Conservation (phyloP, 2,888 invertebrate species). For the Esperia sulphurella region DNA sequence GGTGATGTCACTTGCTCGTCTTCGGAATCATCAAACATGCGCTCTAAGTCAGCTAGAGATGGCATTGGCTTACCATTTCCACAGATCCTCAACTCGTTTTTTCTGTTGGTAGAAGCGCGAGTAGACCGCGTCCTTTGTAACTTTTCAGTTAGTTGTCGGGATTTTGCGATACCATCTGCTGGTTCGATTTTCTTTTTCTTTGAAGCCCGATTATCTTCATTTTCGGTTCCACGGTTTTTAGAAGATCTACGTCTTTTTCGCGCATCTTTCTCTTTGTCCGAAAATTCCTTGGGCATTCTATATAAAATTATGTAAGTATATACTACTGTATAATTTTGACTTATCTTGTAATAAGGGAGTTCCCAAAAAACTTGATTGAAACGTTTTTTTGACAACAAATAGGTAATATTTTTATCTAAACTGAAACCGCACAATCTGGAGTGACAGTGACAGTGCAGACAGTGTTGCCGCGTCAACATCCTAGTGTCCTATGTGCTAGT, state of each 20-base stretch:
- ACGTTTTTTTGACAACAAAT: no score
- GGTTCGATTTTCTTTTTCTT: slow-evolving; percentile 4
- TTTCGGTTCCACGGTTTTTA: neutral
- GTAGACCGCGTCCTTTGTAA: slow-evolving; percentile 8
- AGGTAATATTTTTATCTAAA: no score
- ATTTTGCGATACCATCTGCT: slow-evolving; percentile 15
- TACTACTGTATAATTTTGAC: no score
- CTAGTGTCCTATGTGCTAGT: no score
- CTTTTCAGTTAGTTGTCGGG: slow-evolving; percentile 17
- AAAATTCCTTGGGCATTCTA: no score
- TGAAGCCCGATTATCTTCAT: neutral
- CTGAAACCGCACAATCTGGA: no score
- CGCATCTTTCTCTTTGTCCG: neutral
- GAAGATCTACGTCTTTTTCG: slow-evolving; percentile 2
- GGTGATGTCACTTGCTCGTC: slow-evolving; percentile 8
- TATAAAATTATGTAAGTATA: no score
- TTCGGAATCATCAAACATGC: slow-evolving; percentile 35
- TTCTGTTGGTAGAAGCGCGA: neutral
- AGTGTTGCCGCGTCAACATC: no score
- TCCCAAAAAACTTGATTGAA: no score
- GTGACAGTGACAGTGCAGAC: no score
- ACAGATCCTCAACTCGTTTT: slow-evolving; percentile 16
- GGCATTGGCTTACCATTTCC: slow-evolving; percentile 37
- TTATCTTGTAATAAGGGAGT: no score
- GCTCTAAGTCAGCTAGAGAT: slow-evolving; percentile 34